phyloP scores from a whole-genome alignment of 2,113 vertebrate species.

The Orcinus orca region DNA sequence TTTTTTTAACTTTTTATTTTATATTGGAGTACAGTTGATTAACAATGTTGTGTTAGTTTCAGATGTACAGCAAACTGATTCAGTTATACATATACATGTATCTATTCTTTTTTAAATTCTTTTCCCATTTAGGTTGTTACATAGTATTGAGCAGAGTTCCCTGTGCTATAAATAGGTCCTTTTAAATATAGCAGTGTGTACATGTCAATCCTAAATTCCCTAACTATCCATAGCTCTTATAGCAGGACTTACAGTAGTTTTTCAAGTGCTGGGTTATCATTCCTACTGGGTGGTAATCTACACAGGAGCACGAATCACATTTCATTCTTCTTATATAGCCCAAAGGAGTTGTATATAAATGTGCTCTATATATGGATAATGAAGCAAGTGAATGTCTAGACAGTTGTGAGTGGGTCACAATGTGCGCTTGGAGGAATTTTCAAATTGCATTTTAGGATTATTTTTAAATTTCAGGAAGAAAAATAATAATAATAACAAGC shows the following conservation, averaged over 20 bases:
- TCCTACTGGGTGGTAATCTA: neutral
- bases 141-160: no score
- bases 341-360: neutral
- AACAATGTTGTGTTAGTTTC: no score
- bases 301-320: neutral
- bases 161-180: no score
- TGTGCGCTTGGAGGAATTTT: neutral
- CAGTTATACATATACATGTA: no score
- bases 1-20: no score
- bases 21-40: no score
- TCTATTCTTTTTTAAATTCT: no score
- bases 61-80: no score
- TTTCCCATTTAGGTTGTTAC: no score
- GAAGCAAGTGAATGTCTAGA: neutral
- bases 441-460: neutral
- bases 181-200: no score
- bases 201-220: no score
- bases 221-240: no score
- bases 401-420: neutral
- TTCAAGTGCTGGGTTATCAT: neutral
- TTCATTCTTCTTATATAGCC: neutral
- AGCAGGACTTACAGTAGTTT: neutral
- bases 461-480: neutral
- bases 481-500: neutral
- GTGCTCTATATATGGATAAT: neutral